Percentiles rank a stretch among this genome's conserved stretches.
Conservation (phyloP, 2,797 vertebrate species). For the Amblyopsis hoosieri region DNA sequence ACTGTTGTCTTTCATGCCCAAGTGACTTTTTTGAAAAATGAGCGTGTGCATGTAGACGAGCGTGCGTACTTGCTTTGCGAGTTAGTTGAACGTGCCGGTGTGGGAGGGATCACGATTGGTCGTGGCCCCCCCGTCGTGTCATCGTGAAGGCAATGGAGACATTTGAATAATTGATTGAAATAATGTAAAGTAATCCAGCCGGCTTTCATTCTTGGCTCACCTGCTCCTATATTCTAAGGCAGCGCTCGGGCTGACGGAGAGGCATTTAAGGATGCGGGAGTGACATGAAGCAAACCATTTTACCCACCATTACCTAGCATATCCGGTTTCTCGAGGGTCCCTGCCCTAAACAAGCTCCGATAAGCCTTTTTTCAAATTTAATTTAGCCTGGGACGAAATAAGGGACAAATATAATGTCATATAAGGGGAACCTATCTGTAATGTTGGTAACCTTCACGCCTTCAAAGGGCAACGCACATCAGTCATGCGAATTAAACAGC, state of each 20-base stretch:
- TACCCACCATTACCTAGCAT: constrained; percentile 69
- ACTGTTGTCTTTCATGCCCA: constrained; percentile 37
- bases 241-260: constrained; percentile 62
- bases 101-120: constrained; percentile 63
- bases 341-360: constrained; percentile 13
- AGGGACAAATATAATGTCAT: constrained; percentile 18
- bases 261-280: constrained; percentile 75
- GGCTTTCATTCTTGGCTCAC: constrained; percentile 74
- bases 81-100: constrained; percentile 14
- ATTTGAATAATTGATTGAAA: constrained; percentile 85
- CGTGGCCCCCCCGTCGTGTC: constrained; percentile 58
- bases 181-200: constrained; percentile 84
- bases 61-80: not conserved
- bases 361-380: not conserved
- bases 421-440: constrained; percentile 21
- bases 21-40: constrained; percentile 20
- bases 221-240: constrained; percentile 67
- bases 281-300: constrained; percentile 68
- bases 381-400: not conserved
- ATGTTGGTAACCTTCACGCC: constrained; percentile 39
- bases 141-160: constrained; percentile 69
- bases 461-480: constrained; percentile 46
- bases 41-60: constrained; percentile 18
- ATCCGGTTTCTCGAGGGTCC: constrained; percentile 56
- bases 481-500: constrained; percentile 32